A percentile compares a stretch with the other conserved stretches of the same genome.
Conservation (phyloP, 2,888 invertebrate species). For the Exephanes ischioxanthus region DNA sequence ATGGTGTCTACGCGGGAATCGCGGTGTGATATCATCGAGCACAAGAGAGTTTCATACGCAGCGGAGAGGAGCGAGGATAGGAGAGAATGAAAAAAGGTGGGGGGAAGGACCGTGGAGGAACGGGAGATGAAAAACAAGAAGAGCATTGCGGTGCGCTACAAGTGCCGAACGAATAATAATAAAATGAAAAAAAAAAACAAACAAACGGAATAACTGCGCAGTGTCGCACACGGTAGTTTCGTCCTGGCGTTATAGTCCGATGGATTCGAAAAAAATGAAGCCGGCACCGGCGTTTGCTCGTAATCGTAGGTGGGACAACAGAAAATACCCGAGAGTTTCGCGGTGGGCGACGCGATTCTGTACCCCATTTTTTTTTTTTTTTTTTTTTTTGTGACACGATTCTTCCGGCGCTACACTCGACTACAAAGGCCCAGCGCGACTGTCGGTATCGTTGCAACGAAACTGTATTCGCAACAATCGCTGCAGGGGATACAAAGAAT, state of each 20-base stretch:
- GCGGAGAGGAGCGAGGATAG: slow-evolving; percentile 11
- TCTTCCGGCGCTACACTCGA: slow-evolving; percentile 17
- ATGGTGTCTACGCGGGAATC: slow-evolving; percentile 47
- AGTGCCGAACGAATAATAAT: slow-evolving; percentile 52
- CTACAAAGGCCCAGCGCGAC: slow-evolving; percentile 26
- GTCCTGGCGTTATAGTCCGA: slow-evolving; percentile 70
- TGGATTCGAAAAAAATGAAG: slow-evolving; percentile 72
- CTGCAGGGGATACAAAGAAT: slow-evolving; percentile 11
- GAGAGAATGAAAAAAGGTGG: slow-evolving; percentile 14
- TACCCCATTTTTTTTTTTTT: not conserved
- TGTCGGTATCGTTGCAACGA: slow-evolving; percentile 5
- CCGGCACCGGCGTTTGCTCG: slow-evolving; percentile 54
- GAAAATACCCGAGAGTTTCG: slow-evolving; percentile 36
- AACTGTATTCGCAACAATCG: slow-evolving; percentile 38
- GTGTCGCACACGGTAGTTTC: slow-evolving; percentile 31
- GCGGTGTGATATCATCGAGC: slow-evolving; percentile 55
- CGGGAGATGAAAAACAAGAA: slow-evolving; percentile 53
- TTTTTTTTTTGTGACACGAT: slow-evolving; percentile 4
- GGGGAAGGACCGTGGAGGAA: slow-evolving; percentile 16
- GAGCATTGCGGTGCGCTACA: slow-evolving; percentile 49
- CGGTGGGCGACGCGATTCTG: slow-evolving; percentile 5
- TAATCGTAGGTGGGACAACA: slow-evolving; percentile 63
- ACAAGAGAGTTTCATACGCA: slow-evolving; percentile 48
- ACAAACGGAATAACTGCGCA: slow-evolving; percentile 32
- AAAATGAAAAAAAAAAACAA: slow-evolving; percentile 7